phyloP scores from a whole-genome alignment of 2,113 vertebrate genomes.

The Crotalus tigris region DNA sequence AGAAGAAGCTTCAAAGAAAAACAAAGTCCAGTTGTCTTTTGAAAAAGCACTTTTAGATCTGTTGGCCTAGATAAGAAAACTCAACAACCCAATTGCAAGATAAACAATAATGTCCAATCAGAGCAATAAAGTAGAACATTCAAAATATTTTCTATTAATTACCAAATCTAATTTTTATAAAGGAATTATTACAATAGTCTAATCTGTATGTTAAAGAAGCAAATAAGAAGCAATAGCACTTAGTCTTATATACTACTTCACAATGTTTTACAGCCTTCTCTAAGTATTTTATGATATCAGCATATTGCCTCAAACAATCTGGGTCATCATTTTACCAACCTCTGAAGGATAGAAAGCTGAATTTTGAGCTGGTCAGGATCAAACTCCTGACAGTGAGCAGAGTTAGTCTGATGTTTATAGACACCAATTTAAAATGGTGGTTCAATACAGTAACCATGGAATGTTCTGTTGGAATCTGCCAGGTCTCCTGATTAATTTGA shows the following conservation, averaged over 20 bases:
- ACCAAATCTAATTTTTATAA: slow-evolving; percentile 2
- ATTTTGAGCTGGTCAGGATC: background rate
- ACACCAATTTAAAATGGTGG: slow-evolving; percentile 1
- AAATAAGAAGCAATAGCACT: background rate
- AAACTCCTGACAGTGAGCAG: background rate
- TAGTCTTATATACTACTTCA: background rate
- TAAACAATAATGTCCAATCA: background rate
- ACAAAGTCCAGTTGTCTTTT: too few species aligned
- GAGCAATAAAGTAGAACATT: background rate
- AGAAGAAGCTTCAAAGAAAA: too few species aligned
- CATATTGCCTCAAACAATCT: background rate
- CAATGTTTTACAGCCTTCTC: background rate
- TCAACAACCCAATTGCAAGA: background rate
- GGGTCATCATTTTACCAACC: background rate
- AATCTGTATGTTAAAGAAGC: slow-evolving; percentile 1
- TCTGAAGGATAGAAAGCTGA: background rate
- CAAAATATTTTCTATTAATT: slow-evolving; percentile 6
- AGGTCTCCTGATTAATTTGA: background rate
- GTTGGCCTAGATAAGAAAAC: background rate
- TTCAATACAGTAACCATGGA: background rate
- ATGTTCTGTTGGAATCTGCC: background rate
- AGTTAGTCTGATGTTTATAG: background rate
- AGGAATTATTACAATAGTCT: slow-evolving; percentile 13
- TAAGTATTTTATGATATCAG: background rate
- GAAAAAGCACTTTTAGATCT: too few species aligned